Evolutionary conservation across 2,113 vertebrate genomes (phyloP).

Genomic region (Asarcornis scutulata): DNA sequence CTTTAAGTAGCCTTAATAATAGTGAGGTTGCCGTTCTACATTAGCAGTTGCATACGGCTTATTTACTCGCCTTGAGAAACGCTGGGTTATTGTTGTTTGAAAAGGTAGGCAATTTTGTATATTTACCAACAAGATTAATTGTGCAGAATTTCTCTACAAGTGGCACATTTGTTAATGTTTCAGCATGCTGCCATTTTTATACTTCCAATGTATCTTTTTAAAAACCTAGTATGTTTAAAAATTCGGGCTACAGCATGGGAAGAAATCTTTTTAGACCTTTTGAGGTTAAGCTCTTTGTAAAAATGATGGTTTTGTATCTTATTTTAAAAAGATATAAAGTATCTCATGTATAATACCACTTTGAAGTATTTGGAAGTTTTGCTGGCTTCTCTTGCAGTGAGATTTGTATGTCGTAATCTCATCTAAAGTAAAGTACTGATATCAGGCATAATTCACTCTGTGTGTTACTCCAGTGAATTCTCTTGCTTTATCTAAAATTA

Average conservation of each 20-base stretch:
- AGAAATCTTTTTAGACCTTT: not conserved
- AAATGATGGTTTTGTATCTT: not conserved
- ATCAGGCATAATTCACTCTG: not conserved
- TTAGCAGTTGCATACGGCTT: not conserved
- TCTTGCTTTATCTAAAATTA: not conserved
- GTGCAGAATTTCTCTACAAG: not conserved
- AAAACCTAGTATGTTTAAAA: not conserved
- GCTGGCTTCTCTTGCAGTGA: not conserved
- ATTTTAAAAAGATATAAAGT: not conserved
- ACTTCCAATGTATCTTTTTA: not conserved
- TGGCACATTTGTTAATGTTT: not conserved
- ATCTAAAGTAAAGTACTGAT: not conserved
- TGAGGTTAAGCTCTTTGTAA: not conserved
- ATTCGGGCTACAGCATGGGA: not conserved
- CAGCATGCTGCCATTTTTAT: not conserved
- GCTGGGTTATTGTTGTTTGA: not conserved
- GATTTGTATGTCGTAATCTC: not conserved
- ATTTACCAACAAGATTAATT: not conserved
- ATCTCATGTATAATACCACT: not conserved
- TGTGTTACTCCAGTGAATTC: not conserved
- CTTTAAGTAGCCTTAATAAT: slow-evolving; percentile 79
- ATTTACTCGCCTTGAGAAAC: not conserved
- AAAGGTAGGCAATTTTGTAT: slow-evolving; percentile 63
- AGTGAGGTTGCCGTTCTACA: not conserved
- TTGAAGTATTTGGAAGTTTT: not conserved